Conservation (phyloP, 2,113 vertebrate species). For the Burhinus bistriatus region DNA sequence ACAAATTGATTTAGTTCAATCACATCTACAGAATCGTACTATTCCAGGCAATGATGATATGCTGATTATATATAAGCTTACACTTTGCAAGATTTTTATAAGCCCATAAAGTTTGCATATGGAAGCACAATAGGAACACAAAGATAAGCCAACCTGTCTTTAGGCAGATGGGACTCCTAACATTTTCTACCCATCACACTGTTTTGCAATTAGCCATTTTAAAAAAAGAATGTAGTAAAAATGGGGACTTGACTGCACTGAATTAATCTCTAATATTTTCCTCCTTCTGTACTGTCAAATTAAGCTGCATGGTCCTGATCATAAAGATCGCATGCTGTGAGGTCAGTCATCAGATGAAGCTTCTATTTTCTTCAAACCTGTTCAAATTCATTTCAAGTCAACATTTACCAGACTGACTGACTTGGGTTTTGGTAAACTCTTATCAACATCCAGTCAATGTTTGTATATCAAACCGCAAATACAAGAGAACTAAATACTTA, state of each 20-base stretch:
- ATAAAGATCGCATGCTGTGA: neutral
- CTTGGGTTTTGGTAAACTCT: neutral
- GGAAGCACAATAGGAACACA: neutral
- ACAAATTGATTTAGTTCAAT: neutral
- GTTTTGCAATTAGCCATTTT: neutral
- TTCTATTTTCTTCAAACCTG: neutral
- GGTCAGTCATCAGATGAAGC: neutral
- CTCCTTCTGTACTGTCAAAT: neutral
- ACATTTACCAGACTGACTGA: neutral
- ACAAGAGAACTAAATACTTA: slow-evolving; percentile 19
- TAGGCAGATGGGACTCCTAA: neutral
- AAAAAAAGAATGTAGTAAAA: neutral
- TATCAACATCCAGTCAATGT: neutral
- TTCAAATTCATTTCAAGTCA: neutral
- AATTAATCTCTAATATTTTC: neutral
- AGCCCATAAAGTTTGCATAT: neutral
- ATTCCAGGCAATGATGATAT: neutral
- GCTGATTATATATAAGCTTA: neutral
- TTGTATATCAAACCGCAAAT: slow-evolving; percentile 6
- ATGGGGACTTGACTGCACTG: neutral
- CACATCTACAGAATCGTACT: neutral
- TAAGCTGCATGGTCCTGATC: neutral
- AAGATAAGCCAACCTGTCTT: neutral
- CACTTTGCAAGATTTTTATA: neutral
- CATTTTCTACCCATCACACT: neutral